Conservation (phyloP, 92 coral and sea anemone species). For the Phenganax subtilis region DNA sequence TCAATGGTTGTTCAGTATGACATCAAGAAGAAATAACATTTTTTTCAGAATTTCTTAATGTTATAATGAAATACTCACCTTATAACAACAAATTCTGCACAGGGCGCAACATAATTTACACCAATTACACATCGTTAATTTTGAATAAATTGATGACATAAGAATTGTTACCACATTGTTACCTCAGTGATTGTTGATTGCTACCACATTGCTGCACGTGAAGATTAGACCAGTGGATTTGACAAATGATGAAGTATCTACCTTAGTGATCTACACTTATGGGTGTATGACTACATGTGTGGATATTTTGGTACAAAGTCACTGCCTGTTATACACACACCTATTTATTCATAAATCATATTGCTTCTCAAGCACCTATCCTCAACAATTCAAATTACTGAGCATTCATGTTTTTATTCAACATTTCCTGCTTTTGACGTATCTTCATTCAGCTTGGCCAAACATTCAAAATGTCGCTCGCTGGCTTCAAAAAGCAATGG, state of each 20-base stretch:
- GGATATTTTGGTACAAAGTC: background rate
- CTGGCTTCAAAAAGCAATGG: slow-evolving; percentile 95
- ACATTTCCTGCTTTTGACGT: slow-evolving; percentile 1
- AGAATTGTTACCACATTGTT: too few relatives aligned
- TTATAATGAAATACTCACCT: slow-evolving; percentile 44
- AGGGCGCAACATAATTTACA: slow-evolving; percentile 70
- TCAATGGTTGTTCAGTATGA: too few relatives aligned
- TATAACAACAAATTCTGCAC: slow-evolving; percentile 88
- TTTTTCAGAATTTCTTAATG: too few relatives aligned
- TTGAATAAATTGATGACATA: too few relatives aligned
- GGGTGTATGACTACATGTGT: background rate
- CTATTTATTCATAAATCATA: background rate
- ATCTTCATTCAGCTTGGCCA: background rate
- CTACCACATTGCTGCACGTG: too few relatives aligned
- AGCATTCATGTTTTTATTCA: slow-evolving; percentile 10
- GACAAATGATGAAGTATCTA: too few relatives aligned
- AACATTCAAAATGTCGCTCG: slow-evolving; percentile 71
- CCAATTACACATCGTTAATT: slow-evolving; percentile 43
- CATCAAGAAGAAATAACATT: too few relatives aligned
- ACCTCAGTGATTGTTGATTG: too few relatives aligned
- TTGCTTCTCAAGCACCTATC: background rate
- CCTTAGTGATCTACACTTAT: background rate
- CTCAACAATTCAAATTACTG: background rate
- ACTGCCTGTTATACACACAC: background rate
- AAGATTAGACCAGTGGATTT: too few relatives aligned